Evolutionary conservation across 64 coral and sea anemone genomes (phyloP).

Genomic region (Stichodactyla mertensii): DNA sequence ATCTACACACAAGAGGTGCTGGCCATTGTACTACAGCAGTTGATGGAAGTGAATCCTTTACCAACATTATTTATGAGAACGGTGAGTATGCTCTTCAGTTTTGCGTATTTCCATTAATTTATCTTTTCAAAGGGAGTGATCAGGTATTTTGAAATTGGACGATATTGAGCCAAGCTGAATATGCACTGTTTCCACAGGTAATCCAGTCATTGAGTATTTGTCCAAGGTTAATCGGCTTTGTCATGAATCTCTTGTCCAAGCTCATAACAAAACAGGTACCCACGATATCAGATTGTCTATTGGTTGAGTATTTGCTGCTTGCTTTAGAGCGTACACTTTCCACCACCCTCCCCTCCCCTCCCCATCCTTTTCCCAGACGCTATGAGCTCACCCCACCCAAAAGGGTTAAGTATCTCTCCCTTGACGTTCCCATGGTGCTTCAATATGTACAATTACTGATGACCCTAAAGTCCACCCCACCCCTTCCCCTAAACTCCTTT

Average conservation of each 20-base stretch:
- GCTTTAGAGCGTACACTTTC: not conserved
- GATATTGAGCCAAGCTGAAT: no score
- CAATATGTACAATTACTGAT: no score
- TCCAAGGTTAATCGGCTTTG: conserved; percentile 89
- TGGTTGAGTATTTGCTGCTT: not conserved
- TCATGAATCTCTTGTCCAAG: conserved; percentile 96
- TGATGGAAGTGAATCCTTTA: conserved; percentile 96
- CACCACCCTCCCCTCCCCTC: not conserved
- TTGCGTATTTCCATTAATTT: no score
- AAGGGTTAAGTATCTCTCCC: no score
- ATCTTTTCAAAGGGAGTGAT: no score
- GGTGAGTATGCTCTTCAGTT: conserved; percentile 9
- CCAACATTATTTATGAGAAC: conserved; percentile 97
- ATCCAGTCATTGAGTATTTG: conserved; percentile 98
- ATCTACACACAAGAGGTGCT: conserved; percentile 99
- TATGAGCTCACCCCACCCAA: not conserved
- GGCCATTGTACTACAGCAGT: conserved; percentile 88
- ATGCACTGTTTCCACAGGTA: conserved; percentile 37
- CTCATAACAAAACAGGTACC: conserved; percentile 98
- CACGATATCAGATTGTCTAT: not conserved
- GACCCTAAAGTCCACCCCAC: no score
- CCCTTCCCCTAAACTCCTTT: no score
- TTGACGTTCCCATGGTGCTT: no score
- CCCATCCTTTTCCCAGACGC: not conserved
- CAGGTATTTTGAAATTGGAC: no score